These are phyloP conservation scores for Nylanderia fulva DNA, from an alignment of 1,140 invertebrate species.

Conservation along the genomic window DNA sequence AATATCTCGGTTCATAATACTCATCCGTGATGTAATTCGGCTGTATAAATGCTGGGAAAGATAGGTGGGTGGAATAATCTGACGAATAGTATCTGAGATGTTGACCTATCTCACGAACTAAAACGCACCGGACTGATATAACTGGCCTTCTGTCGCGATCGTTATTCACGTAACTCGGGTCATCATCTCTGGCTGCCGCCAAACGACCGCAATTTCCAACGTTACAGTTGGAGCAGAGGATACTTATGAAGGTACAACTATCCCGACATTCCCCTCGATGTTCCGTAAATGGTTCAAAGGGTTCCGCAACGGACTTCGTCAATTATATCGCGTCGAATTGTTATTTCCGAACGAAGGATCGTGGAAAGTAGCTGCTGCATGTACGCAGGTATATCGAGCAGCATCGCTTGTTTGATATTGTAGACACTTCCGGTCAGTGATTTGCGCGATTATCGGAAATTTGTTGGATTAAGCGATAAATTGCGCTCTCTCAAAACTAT, in stretches of 20 bases:
- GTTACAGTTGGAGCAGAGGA: slow-evolving; percentile 23
- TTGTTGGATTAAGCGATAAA: neutral
- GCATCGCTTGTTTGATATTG: neutral
- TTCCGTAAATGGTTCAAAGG: slow-evolving; percentile 49
- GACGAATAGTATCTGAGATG: slow-evolving; percentile 25
- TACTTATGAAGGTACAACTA: slow-evolving; percentile 37
- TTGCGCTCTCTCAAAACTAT: neutral
- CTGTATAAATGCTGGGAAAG: too few species aligned
- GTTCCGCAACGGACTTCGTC: slow-evolving; percentile 10
- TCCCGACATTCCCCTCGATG: slow-evolving; percentile 16
- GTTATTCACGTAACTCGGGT: slow-evolving; percentile 39
- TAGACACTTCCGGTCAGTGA: neutral
- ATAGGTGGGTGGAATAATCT: too few species aligned
- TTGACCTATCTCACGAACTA: slow-evolving; percentile 12
- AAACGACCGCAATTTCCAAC: slow-evolving; percentile 53
- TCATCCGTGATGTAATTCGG: neutral
- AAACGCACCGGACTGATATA: slow-evolving; percentile 13
- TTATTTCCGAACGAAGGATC: slow-evolving; percentile 2
- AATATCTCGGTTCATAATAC: slow-evolving; percentile 1
- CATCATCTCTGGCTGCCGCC: slow-evolving; percentile 6
- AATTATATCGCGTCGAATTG: slow-evolving; percentile 29
- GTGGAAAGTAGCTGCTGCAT: slow-evolving; percentile 9
- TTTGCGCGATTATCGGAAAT: slow-evolving; percentile 8
- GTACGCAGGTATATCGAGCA: neutral
- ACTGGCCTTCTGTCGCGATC: neutral